A percentile compares a stretch with the other conserved stretches of the same genome.
These are phyloP conservation scores for Pitangus sulphuratus DNA, from an alignment of 2,797 vertebrate species.

Conservation along the genomic window DNA sequence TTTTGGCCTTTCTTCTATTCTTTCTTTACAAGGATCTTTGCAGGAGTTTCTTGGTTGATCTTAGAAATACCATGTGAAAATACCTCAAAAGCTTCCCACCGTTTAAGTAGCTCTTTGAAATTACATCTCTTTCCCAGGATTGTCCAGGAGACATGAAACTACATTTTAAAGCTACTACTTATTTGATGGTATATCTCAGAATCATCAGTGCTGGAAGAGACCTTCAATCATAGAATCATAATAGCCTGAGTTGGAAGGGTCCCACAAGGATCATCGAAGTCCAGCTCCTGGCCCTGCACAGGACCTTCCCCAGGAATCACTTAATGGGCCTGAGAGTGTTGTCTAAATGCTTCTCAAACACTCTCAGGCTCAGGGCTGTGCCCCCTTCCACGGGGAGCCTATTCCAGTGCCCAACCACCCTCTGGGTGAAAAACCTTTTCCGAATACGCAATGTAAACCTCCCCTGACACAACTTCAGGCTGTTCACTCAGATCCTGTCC, in stretches of 20 bases:
- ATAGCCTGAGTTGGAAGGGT: not conserved
- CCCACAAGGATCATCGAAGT: not conserved
- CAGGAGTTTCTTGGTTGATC: not conserved
- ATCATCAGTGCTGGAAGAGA: rapidly evolving
- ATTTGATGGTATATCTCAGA: not conserved
- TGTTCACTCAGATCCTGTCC: not conserved
- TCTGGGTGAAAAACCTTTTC: not conserved
- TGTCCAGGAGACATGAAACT: not conserved
- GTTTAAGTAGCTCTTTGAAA: not conserved
- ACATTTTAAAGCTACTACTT: not conserved
- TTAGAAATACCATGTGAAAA: not conserved
- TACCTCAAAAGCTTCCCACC: not conserved
- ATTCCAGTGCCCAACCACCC: not conserved
- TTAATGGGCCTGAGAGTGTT: not conserved
- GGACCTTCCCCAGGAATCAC: not conserved
- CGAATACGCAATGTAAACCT: not conserved
- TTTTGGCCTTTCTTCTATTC: not conserved
- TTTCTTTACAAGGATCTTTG: not conserved
- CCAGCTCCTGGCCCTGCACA: not conserved
- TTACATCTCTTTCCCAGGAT: not conserved
- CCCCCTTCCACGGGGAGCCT: not conserved
- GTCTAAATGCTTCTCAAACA: not conserved
- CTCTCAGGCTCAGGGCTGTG: not conserved
- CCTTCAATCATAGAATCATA: not conserved
- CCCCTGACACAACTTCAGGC: not conserved